phyloP scores from a whole-genome alignment of 2,797 vertebrate genomes.

The Cirrhinus mrigala region DNA sequence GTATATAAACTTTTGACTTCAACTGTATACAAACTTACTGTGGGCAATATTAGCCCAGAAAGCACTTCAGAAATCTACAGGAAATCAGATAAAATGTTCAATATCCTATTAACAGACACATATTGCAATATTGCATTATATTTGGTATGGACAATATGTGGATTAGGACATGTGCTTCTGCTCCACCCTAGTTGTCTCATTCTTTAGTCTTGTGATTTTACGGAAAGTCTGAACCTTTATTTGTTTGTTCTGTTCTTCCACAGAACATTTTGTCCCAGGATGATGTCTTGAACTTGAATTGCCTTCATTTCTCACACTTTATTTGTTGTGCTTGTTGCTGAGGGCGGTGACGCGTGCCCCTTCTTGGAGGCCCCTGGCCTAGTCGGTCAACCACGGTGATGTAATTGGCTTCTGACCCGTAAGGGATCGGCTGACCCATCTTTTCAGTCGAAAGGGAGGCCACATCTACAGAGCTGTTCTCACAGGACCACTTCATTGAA shows the following conservation, averaged over 20 bases:
- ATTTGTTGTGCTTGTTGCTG: slow-evolving; percentile 36
- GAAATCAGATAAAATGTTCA: neutral
- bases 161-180: slow-evolving; percentile 12
- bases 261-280: slow-evolving; percentile 60
- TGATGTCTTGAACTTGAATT: slow-evolving; percentile 56
- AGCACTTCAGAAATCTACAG: neutral
- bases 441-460: slow-evolving; percentile 28
- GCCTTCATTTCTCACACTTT: slow-evolving; percentile 24
- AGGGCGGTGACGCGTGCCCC: slow-evolving; percentile 21
- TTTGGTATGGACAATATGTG: neutral
- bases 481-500: neutral
- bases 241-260: slow-evolving; percentile 65
- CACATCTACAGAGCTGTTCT: slow-evolving; percentile 1
- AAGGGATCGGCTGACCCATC: slow-evolving; percentile 39
- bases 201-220: slow-evolving; percentile 68
- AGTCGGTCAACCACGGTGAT: slow-evolving; percentile 42
- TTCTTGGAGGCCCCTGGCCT: slow-evolving; percentile 23
- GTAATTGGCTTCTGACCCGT: slow-evolving; percentile 53
- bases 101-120: neutral
- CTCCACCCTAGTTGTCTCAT: slow-evolving; percentile 50
- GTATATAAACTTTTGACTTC: too few relatives aligned
- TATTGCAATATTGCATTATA: neutral
- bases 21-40: neutral
- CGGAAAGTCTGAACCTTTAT: slow-evolving; percentile 56
- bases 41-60: neutral